Evolutionary conservation across 1,140 invertebrate species (phyloP).

Genomic region (Linepithema humile): DNA sequence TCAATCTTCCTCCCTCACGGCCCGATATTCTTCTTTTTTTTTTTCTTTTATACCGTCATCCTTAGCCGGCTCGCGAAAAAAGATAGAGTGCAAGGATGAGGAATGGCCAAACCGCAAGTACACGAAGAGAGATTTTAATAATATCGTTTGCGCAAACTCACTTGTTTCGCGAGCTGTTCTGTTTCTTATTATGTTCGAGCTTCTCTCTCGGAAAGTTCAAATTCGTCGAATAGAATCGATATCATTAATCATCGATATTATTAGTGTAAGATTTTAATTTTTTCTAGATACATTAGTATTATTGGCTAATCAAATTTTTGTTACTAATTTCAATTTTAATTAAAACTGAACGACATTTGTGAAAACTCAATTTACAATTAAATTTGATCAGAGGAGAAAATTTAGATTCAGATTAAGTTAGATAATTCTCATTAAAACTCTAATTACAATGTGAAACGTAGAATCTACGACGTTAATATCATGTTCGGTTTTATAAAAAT

Average conservation of each 20-base stretch:
- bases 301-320: not conserved
- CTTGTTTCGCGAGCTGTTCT: slow-evolving; percentile 1
- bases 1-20: not conserved
- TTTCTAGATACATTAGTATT: not conserved
- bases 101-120: slow-evolving; percentile 22
- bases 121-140: slow-evolving; percentile 13
- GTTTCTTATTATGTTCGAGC: not conserved
- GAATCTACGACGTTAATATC: too few relatives aligned
- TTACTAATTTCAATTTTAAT: not conserved
- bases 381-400: not conserved
- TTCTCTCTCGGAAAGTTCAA: not conserved
- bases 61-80: not conserved
- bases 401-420: not conserved
- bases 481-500: not conserved
- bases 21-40: not conserved
- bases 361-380: not conserved
- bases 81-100: slow-evolving; percentile 3
- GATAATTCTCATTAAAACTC: not conserved
- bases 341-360: not conserved
- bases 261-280: not conserved
- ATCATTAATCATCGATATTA: not conserved
- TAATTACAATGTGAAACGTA: not conserved
- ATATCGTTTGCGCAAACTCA: slow-evolving; percentile 38
- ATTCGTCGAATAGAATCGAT: not conserved
- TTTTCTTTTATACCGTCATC: not conserved